These are phyloP conservation scores for Poecile atricapillus DNA, from an alignment of 2,113 vertebrate species.

Conservation along the genomic window DNA sequence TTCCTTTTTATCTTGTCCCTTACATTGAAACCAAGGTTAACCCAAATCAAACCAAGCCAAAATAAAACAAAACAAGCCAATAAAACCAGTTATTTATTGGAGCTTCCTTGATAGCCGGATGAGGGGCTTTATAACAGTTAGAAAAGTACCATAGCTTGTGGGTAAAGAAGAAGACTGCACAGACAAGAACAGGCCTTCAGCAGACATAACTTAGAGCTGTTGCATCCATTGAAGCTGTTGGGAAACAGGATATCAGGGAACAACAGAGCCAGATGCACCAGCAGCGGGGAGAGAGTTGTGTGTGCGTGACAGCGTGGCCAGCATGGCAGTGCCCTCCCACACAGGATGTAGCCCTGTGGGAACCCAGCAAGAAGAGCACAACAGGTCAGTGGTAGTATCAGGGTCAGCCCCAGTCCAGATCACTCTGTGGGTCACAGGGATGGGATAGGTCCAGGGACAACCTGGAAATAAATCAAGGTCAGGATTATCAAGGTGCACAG, in stretches of 20 bases:
- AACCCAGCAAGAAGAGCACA: not conserved
- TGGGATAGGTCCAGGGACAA: accelerated
- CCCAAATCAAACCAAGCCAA: not conserved
- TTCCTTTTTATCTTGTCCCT: not conserved
- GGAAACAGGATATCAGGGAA: not conserved
- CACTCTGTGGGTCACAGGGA: not conserved
- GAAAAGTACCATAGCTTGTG: not conserved
- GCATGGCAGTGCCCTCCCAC: not conserved
- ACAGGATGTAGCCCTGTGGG: accelerated
- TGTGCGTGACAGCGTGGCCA: accelerated
- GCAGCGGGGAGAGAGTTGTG: not conserved
- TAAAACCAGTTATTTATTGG: not conserved
- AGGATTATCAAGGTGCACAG: not conserved
- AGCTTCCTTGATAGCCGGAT: not conserved
- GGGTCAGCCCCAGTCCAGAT: not conserved
- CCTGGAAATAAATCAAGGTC: not conserved
- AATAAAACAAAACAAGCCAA: not conserved
- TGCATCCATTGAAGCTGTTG: not conserved
- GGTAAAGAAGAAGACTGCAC: not conserved
- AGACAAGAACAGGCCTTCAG: not conserved
- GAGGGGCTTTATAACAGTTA: not conserved
- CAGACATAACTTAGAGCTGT: accelerated
- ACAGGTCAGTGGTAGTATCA: not conserved
- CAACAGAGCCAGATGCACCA: not conserved
- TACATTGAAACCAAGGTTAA: not conserved